phyloP scores from a whole-genome alignment of 2,113 vertebrate species.

The Ceyx margarethae region DNA sequence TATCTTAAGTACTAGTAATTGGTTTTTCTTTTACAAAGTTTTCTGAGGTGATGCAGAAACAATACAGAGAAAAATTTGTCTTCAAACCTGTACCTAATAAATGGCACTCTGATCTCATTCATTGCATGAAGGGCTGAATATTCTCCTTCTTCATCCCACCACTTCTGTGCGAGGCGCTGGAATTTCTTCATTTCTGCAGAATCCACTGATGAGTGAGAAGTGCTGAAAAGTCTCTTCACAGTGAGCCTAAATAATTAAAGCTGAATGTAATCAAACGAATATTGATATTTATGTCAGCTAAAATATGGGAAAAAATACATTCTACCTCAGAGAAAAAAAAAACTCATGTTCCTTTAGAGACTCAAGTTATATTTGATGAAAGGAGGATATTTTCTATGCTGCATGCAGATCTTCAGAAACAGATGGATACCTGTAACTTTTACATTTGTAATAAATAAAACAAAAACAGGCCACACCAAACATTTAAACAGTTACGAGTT shows the following conservation, averaged over 20 bases:
- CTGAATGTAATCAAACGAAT: neutral
- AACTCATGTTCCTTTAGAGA: neutral
- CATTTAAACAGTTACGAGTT: neutral
- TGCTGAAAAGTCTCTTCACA: conserved; percentile 44
- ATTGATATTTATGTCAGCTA: neutral
- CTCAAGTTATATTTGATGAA: neutral
- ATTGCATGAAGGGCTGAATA: conserved; percentile 90
- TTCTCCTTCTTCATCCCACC: conserved; percentile 93
- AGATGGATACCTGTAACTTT: neutral
- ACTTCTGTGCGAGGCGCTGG: conserved; percentile 83
- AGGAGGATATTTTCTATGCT: neutral
- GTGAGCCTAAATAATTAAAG: conserved; percentile 46
- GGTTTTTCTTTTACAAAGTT: neutral
- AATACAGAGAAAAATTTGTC: neutral
- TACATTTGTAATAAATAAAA: neutral
- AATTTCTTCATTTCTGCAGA: conserved; percentile 86
- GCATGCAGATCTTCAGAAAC: neutral
- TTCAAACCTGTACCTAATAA: conserved; percentile 83
- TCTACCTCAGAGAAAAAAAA: neutral
- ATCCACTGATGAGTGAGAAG: conserved; percentile 84
- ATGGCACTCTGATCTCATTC: conserved; percentile 95
- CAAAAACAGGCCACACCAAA: neutral
- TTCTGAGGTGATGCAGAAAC: neutral
- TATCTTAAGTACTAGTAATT: neutral
- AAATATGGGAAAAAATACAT: neutral